phyloP scores from a whole-genome alignment of 2,113 vertebrate species.

The Ceratotherium simum region DNA sequence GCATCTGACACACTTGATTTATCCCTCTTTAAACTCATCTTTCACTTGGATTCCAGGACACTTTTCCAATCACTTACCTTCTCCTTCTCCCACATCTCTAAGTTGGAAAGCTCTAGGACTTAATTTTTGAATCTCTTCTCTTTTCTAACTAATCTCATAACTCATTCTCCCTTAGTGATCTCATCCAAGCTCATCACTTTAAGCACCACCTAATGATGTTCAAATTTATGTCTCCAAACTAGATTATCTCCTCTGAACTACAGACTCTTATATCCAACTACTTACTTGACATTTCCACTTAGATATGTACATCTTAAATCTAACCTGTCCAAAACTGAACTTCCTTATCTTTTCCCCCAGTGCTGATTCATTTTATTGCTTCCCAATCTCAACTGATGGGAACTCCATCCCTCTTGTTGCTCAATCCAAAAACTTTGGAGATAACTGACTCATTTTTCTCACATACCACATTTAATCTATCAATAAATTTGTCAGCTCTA shows the following conservation, averaged over 20 bases:
- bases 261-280: neutral
- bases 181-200: neutral
- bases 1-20: neutral
- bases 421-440: neutral
- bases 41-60: neutral
- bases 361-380: neutral
- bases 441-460: neutral
- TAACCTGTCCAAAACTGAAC: neutral
- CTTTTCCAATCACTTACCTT: neutral
- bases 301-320: neutral
- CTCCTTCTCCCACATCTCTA: neutral
- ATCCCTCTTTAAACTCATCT: neutral
- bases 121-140: neutral
- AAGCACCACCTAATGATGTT: neutral
- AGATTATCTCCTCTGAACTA: neutral
- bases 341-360: neutral
- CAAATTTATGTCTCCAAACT: neutral
- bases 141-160: neutral
- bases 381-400: neutral
- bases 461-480: neutral
- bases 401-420: neutral
- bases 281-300: neutral
- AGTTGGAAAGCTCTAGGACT: neutral
- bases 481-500: neutral
- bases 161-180: neutral